These are phyloP conservation scores for Tragelaphus scriptus DNA, from an alignment of 2,113 vertebrate species.

Conservation along the genomic window DNA sequence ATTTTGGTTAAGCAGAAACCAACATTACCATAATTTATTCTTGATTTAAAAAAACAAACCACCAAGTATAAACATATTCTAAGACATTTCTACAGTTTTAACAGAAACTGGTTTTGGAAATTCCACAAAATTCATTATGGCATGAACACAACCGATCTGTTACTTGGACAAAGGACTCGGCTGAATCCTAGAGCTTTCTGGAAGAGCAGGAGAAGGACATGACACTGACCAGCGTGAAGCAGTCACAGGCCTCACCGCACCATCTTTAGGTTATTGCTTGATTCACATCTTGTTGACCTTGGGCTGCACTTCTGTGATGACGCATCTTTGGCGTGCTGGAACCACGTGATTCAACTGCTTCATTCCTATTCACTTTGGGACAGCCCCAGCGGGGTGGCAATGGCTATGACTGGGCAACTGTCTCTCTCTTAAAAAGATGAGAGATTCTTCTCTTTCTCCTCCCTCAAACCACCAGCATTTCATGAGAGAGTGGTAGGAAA, in stretches of 20 bases:
- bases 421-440: not conserved
- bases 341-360: not conserved
- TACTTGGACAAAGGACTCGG: not conserved
- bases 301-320: constrained; percentile 48
- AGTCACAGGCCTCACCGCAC: rapidly evolving
- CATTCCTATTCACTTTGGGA: not conserved
- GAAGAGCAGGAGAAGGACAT: not conserved
- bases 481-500: not conserved
- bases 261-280: constrained; percentile 61
- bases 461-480: not conserved
- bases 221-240: not conserved
- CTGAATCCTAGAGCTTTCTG: not conserved
- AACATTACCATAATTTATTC: constrained; percentile 37
- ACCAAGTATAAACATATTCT: constrained; percentile 27
- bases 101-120: constrained; percentile 49
- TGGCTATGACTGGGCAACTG: not conserved
- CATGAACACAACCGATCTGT: not conserved
- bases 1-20: constrained; percentile 57
- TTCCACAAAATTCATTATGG: not conserved
- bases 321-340: constrained; percentile 80
- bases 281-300: constrained; percentile 35
- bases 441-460: not conserved
- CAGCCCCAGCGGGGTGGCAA: not conserved
- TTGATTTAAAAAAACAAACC: not conserved
- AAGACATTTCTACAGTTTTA: constrained; percentile 4